Evolutionary conservation across 2,797 vertebrate genomes (phyloP), one percentile per base, ranked within the genome.

Genomic region (Acipenser transmontanus): DNA sequence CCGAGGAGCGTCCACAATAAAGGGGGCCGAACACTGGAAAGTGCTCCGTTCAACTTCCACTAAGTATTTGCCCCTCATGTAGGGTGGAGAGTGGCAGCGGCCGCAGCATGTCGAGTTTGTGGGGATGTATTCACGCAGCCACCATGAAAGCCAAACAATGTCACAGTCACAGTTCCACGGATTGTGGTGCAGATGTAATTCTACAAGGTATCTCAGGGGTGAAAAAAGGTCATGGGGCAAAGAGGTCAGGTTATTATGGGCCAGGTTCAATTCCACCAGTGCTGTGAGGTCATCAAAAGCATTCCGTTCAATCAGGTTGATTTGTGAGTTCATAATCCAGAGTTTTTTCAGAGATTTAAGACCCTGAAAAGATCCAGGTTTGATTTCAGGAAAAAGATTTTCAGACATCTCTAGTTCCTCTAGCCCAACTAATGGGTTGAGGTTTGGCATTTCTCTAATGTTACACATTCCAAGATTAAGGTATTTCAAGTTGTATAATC

Each of bases 261-360:
- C 97, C 85, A 99, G 78, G 85, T 99, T 99, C 77, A 99, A 91
- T 82, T 99, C 97, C 82, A 96, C 95, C 81, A 99, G 86, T 0
- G 91, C 93, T 57, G 93, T 93, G 74, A 98, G 91, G 82, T 95
- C 95, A 68, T 99, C 96, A 71, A 99, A 99, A 70, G 97, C 97
- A 71, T 99, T 98, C 47, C 96, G 91, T 77, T 98, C 97, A 49
- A 99, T 96, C 68, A 78, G 78, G 72, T 84, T 92, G 77, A 99
- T 92, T 76, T 91, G 95, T 10, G 96, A 97, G 88, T 96, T 99
- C 97, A 99, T 99, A 78, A 99, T 95, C 97, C 97, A 99, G 12
- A 99, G 88, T 81, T 98, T 99, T 50, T 93, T 94, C 71, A 99
- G 88, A 66, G 93, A 93, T 69, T 91, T 93, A 17, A 99, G 86